phyloP scores from a whole-genome alignment of 2,797 vertebrate species.

The Cheirogaleus major region DNA sequence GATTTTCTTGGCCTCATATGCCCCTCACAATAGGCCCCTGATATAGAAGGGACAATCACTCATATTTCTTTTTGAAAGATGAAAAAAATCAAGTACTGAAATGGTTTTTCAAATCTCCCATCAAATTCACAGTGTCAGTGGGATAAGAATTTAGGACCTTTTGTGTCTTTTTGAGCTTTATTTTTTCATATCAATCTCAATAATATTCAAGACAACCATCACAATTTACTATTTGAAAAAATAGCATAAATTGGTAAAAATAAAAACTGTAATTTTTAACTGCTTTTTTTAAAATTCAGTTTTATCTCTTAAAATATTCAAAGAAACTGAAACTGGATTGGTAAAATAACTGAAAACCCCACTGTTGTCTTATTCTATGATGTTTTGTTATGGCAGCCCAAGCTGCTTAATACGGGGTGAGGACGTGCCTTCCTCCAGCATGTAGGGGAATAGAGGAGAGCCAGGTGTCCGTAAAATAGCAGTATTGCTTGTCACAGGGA shows the following conservation, averaged over 20 bases:
- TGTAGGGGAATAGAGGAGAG: background rate
- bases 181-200: background rate
- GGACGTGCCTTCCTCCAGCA: background rate
- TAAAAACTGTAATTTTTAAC: background rate
- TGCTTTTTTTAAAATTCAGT: background rate
- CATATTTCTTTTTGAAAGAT: background rate
- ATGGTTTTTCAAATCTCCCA: background rate
- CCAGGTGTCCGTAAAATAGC: background rate
- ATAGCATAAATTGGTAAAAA: background rate
- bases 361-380: background rate
- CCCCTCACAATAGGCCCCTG: background rate
- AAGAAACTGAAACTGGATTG: background rate
- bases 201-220: background rate
- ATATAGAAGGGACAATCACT: background rate
- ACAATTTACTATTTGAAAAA: background rate
- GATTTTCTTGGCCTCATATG: background rate
- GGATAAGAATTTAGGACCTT: background rate
- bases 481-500: background rate
- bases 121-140: background rate
- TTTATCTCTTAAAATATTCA: constrained; percentile 13
- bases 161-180: background rate
- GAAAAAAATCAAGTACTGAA: background rate
- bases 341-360: background rate
- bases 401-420: background rate
- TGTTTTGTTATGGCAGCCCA: background rate